Evolutionary conservation across 2,797 vertebrate species (phyloP).

Genomic region (Phrynocephalus vlangalii): DNA sequence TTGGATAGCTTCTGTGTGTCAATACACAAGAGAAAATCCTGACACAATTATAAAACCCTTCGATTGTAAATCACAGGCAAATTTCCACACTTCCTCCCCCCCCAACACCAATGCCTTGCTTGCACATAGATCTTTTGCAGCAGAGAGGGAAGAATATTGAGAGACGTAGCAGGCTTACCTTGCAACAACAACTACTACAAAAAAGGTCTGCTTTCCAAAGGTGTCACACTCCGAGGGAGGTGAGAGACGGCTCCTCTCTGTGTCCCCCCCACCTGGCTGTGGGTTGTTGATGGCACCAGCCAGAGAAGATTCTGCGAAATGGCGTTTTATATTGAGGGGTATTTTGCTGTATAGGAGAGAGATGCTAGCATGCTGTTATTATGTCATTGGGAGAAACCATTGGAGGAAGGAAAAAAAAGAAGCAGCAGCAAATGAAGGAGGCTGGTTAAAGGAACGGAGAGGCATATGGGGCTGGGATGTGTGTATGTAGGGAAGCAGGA

Average conservation of each 20-base stretch:
- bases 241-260: conserved; percentile 37
- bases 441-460: conserved; percentile 32
- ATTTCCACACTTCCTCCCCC: not conserved
- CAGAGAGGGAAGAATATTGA: conserved; percentile 4
- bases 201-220: conserved; percentile 33
- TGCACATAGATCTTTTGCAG: conserved; percentile 18
- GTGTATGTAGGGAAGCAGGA: not conserved
- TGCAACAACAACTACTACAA: conserved; percentile 12
- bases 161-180: conserved; percentile 38
- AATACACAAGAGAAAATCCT: conserved; percentile 8
- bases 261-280: conserved; percentile 34
- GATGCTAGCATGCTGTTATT: conserved; percentile 69
- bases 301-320: conserved; percentile 66
- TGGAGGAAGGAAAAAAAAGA: conserved; percentile 50
- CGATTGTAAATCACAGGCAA: conserved; percentile 24
- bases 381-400: conserved; percentile 71
- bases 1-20: conserved; percentile 4
- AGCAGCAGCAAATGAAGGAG: conserved; percentile 66
- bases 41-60: conserved; percentile 18
- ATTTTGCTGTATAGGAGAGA: conserved; percentile 68
- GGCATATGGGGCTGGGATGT: not conserved
- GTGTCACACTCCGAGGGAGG: conserved; percentile 41
- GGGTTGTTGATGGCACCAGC: conserved; percentile 50
- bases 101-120: not conserved
- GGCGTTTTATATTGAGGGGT: conserved; percentile 66